Base-by-base conservation (phyloP, 2,888 invertebrate species). In the Ischnus inquisitorius region DNA sequence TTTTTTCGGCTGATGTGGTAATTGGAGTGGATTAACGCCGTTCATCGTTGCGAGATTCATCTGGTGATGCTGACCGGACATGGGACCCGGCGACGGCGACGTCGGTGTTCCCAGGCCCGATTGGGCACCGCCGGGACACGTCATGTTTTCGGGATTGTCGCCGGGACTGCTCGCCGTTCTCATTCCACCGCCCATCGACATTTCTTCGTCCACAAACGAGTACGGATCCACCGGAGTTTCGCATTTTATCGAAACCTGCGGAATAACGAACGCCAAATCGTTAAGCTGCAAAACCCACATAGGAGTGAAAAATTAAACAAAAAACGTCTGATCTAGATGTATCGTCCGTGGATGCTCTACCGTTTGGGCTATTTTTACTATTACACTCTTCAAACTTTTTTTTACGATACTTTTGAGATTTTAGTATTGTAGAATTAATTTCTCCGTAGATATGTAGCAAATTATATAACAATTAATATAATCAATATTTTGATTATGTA, bases 151-250 rank as follows among this genome's bases (percentile, higher is more conserved):
- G 68, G 90, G 91, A 85, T 93, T 93, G 62, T 91, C 92, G 19
- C 91, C 92, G 3, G 93, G 94, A 89, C 95, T 94, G 90, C 94
- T 94, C 82, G 93, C 93, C 89, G 94, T 94, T 89, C 94, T 94
- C 89, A 95, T 94, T 92, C 95, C 95, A 71, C 94, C 94, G 91
- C 95, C 94, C 94, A 95, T 95, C 77, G 95, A 94, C 88, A 95
- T 95, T 88, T 97, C 97, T 91, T 97, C 97, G 93, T 97, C 97
- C 86, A 97, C 97, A 94, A 97, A 98, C 91, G 97, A 97, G 93
- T 97, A 98, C 2, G 97, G 97, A 93, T 97, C 97, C 89, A 96
- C 96, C 79, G 94, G 92, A 87, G 95, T 95, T 91, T 96, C 95
- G 85, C 95, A 94, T 90, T 95, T 95, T 88, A 95, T 94, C 87